A percentile compares a stretch with the other conserved stretches of the same genome.
Conservation (phyloP, 2,888 invertebrate species). For the Apodemia duryi region DNA sequence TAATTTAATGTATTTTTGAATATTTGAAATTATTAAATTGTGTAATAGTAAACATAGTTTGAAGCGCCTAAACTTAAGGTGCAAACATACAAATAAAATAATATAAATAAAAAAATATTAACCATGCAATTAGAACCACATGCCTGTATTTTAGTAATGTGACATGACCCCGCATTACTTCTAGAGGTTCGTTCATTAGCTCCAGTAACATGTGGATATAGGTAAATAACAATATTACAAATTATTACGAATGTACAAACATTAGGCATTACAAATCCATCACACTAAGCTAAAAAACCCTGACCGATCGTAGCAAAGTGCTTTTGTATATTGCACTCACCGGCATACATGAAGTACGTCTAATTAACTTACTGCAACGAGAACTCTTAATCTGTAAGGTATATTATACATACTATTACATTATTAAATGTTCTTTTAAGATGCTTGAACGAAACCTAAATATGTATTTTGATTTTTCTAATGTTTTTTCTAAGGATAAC, state of each 20-base stretch:
- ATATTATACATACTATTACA: slow-evolving; percentile 33
- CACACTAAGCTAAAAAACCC: slow-evolving; percentile 17
- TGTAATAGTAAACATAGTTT: background rate
- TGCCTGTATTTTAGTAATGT: slow-evolving; percentile 16
- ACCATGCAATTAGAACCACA: slow-evolving; percentile 16
- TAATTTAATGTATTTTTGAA: background rate
- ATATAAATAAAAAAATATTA: background rate
- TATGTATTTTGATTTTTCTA: background rate
- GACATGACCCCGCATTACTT: background rate
- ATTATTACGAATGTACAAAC: slow-evolving; percentile 1
- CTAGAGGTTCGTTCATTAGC: background rate
- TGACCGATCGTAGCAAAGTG: slow-evolving; percentile 13
- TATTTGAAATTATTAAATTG: background rate
- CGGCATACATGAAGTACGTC: slow-evolving; percentile 60
- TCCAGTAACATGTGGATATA: background rate
- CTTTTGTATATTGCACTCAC: slow-evolving; percentile 52
- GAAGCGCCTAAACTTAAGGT: background rate
- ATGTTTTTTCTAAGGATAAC: background rate
- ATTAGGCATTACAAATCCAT: slow-evolving; percentile 2
- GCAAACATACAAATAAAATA: slow-evolving; percentile 1
- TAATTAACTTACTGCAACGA: slow-evolving; percentile 69
- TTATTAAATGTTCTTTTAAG: background rate
- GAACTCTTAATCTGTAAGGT: slow-evolving; percentile 69
- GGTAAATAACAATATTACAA: background rate
- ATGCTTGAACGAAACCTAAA: background rate